Evolutionary conservation across 2,888 invertebrate species (phyloP).

Genomic region (Drosophila kokeensis): DNA sequence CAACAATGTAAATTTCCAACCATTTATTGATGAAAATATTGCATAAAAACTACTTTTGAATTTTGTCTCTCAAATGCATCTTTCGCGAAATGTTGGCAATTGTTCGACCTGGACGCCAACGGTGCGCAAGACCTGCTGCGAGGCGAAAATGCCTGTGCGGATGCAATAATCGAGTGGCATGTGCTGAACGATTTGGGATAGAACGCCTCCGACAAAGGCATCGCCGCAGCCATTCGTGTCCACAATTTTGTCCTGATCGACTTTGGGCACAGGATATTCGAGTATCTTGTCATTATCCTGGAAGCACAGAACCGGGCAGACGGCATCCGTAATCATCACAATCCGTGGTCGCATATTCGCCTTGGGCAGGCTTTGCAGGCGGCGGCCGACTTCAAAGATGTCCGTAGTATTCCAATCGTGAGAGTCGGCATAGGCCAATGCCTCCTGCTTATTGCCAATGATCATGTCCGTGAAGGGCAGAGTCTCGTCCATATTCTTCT

Average conservation of each 20-base stretch:
- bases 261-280: conserved; percentile 60
- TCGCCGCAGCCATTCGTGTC: conserved; percentile 70
- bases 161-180: conserved; percentile 74
- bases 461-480: conserved; percentile 57
- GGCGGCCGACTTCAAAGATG: conserved; percentile 58
- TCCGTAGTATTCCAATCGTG: conserved; percentile 55
- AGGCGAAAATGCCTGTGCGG: conserved; percentile 66
- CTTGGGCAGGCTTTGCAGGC: conserved; percentile 56
- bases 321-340: conserved; percentile 57
- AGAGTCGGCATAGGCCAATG: conserved; percentile 42
- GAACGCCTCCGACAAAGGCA: conserved; percentile 70
- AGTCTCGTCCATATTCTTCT: conserved; percentile 25
- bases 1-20: not conserved
- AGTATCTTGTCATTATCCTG: conserved; percentile 52
- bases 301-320: conserved; percentile 60
- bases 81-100: conserved; percentile 56
- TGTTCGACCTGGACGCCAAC: conserved; percentile 57
- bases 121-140: conserved; percentile 50
- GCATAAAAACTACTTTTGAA: not conserved
- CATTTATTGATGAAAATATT: not conserved
- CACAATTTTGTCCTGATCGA: conserved; percentile 44
- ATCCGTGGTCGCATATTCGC: conserved; percentile 42
- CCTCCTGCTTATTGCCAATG: conserved; percentile 67
- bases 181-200: conserved; percentile 63
- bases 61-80: conserved; percentile 43